phyloP scores from a whole-genome alignment of 2,888 invertebrate species.

The Petrophora chlorosata region DNA sequence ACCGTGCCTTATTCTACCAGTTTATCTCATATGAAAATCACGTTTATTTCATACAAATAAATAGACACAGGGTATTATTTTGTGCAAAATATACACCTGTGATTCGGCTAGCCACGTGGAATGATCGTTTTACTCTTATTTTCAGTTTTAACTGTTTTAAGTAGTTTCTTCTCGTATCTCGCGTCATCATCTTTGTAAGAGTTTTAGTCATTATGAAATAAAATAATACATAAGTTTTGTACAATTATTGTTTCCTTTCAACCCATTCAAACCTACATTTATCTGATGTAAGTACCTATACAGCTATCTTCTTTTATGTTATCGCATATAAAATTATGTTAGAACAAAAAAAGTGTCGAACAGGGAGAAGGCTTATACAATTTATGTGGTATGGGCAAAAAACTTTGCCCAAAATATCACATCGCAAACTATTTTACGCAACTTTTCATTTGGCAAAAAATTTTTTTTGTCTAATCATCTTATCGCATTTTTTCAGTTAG shows the following conservation, averaged over 20 bases:
- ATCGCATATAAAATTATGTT: too few relatives aligned
- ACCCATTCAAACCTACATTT: too few relatives aligned
- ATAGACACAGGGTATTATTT: constrained; percentile 70
- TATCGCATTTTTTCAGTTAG: too few relatives aligned
- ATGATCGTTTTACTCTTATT: constrained; percentile 29
- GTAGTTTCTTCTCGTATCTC: neutral
- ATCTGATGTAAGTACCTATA: too few relatives aligned
- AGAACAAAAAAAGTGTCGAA: too few relatives aligned
- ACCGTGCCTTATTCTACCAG: neutral
- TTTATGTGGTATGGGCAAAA: too few relatives aligned
- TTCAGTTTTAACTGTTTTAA: constrained; percentile 3
- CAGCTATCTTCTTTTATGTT: too few relatives aligned
- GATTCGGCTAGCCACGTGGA: constrained; percentile 49
- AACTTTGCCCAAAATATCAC: too few relatives aligned
- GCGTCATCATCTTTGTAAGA: constrained; percentile 22
- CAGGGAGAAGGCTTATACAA: too few relatives aligned
- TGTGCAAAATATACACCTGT: constrained; percentile 68
- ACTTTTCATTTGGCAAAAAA: too few relatives aligned
- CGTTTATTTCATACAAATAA: constrained; percentile 36
- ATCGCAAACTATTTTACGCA: too few relatives aligned
- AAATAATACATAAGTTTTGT: constrained; percentile 25
- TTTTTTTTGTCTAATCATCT: too few relatives aligned
- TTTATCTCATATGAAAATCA: constrained; percentile 41
- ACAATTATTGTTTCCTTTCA: neutral
- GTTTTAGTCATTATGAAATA: constrained; percentile 39